Conservation (phyloP, 2,113 vertebrate species). For the Eptesicus fuscus region DNA sequence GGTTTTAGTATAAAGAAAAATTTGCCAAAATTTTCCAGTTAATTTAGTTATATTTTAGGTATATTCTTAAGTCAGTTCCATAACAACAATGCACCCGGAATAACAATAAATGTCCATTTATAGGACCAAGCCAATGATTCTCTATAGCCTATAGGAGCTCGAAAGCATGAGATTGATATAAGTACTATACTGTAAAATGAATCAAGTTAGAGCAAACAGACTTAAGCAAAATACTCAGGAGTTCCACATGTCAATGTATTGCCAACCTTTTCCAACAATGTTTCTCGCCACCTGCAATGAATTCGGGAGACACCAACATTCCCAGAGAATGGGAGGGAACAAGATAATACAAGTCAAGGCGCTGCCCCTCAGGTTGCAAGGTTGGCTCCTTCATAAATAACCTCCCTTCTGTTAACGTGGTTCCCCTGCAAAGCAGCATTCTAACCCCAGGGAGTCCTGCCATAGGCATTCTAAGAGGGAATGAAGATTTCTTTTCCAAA, state of each 20-base stretch:
- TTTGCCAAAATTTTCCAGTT: background rate
- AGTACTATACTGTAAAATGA: background rate
- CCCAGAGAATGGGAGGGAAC: background rate
- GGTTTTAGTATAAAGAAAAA: background rate
- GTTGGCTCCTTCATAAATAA: background rate
- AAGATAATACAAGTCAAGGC: too few species aligned
- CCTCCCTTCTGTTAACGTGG: background rate
- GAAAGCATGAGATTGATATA: background rate
- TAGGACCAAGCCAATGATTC: background rate
- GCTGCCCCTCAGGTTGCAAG: background rate
- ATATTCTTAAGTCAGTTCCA: background rate
- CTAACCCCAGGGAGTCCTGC: constrained; percentile 45
- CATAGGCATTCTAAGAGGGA: constrained; percentile 12
- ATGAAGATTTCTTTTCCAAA: constrained; percentile 59
- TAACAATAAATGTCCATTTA: background rate
- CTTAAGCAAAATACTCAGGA: background rate
- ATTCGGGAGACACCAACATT: background rate
- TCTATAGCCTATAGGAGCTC: background rate
- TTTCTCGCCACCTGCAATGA: background rate
- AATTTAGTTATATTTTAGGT: background rate
- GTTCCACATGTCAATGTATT: background rate
- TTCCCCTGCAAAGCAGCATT: background rate
- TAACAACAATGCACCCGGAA: background rate
- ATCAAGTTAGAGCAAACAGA: background rate
- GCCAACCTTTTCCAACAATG: accelerated